A percentile compares a stretch with the other conserved stretches of the same genome.
Conservation (phyloP, 2,888 invertebrate genomes). For the Melipona beecheii region DNA sequence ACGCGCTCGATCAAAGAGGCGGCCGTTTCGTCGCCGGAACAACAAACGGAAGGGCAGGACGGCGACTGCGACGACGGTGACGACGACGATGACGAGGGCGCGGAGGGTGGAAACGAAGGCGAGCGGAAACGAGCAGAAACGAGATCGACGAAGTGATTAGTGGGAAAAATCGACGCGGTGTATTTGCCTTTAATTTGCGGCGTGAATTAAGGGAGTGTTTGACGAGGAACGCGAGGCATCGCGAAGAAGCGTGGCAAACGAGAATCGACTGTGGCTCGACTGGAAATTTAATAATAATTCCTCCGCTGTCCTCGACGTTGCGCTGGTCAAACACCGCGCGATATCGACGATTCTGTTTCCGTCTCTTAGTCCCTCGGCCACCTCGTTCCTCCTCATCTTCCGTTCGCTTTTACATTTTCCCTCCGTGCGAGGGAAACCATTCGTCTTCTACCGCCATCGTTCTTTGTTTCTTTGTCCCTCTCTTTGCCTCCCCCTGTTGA, state of each 20-base stretch:
- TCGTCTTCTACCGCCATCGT: background rate
- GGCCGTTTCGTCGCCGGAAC: conserved; percentile 20
- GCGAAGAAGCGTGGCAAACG: conserved; percentile 39
- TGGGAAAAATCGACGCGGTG: conserved; percentile 63
- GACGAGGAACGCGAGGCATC: conserved; percentile 61
- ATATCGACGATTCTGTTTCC: conserved; percentile 35
- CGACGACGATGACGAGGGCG: too few species aligned
- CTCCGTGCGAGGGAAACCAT: background rate
- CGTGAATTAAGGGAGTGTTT: conserved; percentile 73
- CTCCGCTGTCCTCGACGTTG: background rate
- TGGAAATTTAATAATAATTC: conserved; percentile 71
- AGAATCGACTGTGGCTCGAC: conserved; percentile 46
- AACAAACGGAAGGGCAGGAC: background rate
- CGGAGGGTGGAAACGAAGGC: too few species aligned
- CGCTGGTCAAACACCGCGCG: conserved; percentile 43
- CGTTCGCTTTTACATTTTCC: conserved; percentile 7
- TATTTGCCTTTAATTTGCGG: conserved; percentile 78
- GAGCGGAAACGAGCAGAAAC: background rate
- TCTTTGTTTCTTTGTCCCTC: background rate
- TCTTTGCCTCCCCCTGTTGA: conserved; percentile 14
- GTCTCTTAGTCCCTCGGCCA: background rate
- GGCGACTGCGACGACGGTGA: too few species aligned
- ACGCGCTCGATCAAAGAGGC: conserved; percentile 58
- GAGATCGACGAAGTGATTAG: conserved; percentile 61
- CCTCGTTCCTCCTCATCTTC: background rate